These are phyloP conservation scores for Dexiosoma caninum DNA, from an alignment of 2,888 invertebrate genomes.

Conservation along the genomic window DNA sequence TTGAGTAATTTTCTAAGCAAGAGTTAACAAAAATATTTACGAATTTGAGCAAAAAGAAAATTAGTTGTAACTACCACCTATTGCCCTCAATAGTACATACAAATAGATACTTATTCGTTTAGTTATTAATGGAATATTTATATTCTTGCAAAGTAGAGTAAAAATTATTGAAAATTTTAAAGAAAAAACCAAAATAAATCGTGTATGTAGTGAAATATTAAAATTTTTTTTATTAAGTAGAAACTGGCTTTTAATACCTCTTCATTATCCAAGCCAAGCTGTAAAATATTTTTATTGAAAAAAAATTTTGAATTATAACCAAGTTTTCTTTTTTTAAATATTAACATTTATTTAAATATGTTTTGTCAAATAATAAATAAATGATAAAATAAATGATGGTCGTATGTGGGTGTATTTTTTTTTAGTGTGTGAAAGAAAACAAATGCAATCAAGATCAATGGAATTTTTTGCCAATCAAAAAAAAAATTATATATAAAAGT, in stretches of 20 bases:
- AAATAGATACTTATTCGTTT: constrained; percentile 26
- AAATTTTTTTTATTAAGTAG: constrained; percentile 57
- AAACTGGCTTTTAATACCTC: constrained; percentile 82
- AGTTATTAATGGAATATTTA: constrained; percentile 21
- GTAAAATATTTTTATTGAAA: constrained; percentile 79
- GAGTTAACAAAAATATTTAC: neutral
- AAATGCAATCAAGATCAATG: constrained; percentile 34
- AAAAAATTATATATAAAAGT: neutral
- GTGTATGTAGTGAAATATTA: constrained; percentile 61
- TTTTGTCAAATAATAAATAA: constrained; percentile 42
- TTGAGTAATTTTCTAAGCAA: neutral
- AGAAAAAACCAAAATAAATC: constrained; percentile 57
- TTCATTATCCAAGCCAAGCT: constrained; percentile 96
- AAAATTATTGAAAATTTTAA: constrained; percentile 59
- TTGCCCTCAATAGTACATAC: neutral
- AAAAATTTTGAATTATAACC: constrained; percentile 58
- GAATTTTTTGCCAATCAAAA: constrained; percentile 15
- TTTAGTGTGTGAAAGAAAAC: constrained; percentile 29
- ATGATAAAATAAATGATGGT: constrained; percentile 25
- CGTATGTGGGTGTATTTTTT: neutral
- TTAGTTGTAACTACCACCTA: constrained; percentile 35
- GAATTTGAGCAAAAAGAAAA: constrained; percentile 7
- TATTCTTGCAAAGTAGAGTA: constrained; percentile 61
- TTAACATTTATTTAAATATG: constrained; percentile 3
- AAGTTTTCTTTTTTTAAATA: constrained; percentile 11